Percentiles rank a stretch among this genome's conserved stretches.
Evolutionary conservation across 1,140 invertebrate species (phyloP).

Genomic region (Heterodera schachtii): DNA sequence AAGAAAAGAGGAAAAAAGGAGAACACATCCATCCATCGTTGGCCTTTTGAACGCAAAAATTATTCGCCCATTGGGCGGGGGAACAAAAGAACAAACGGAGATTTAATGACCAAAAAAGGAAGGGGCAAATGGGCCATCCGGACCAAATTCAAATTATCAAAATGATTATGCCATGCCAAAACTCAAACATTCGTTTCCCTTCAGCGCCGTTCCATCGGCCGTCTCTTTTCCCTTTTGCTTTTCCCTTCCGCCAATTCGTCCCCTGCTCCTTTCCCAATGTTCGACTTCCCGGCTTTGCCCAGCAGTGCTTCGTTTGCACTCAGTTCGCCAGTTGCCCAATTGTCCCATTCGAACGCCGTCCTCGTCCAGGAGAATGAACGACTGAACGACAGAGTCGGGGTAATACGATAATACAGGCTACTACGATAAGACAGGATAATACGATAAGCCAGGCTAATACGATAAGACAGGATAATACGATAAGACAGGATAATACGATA

Average conservation of each 20-base stretch:
- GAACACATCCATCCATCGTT: neutral
- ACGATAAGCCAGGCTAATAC: too few species aligned
- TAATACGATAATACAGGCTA: conserved; percentile 16
- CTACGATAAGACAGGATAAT: too few species aligned
- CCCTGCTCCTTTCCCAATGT: neutral
- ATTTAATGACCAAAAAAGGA: neutral
- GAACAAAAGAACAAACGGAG: neutral
- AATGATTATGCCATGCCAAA: too few species aligned
- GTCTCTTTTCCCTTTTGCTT: neutral
- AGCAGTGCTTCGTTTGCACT: neutral
- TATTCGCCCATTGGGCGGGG: neutral
- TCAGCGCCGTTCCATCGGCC: conserved; percentile 6
- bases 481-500: too few species aligned
- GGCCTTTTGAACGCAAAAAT: neutral
- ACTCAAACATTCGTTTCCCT: too few species aligned
- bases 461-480: too few species aligned
- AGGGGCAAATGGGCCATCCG: too few species aligned
- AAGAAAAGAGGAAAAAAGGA: too few species aligned
- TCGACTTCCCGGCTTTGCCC: conserved; percentile 22
- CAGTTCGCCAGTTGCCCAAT: conserved; percentile 31
- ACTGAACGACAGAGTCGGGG: conserved; percentile 29
- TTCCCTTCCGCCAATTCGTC: neutral
- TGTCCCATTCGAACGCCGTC: conserved; percentile 39
- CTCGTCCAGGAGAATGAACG: conserved; percentile 42
- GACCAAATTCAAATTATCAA: too few species aligned